Conservation (phyloP, 1,140 invertebrate species). For the Mycetomoellerius zeteki region DNA sequence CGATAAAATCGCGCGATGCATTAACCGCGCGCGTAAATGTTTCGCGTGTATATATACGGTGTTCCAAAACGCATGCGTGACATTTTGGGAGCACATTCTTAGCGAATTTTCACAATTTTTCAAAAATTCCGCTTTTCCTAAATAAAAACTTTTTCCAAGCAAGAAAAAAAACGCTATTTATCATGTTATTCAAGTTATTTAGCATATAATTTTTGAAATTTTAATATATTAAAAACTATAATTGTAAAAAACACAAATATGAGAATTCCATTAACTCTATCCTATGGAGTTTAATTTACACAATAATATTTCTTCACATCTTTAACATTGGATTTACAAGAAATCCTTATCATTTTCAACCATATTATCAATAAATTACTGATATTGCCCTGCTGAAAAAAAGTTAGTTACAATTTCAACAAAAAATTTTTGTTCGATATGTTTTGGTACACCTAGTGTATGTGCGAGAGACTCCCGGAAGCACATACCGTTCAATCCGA, state of each 20-base stretch:
- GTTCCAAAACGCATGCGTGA: background rate
- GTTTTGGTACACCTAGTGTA: slow-evolving; percentile 14
- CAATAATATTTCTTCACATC: background rate
- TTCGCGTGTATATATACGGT: slow-evolving; percentile 24
- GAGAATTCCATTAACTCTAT: background rate
- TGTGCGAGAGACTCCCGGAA: slow-evolving; percentile 16
- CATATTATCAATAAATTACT: background rate
- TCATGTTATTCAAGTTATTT: no score
- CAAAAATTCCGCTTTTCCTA: background rate
- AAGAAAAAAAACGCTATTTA: background rate
- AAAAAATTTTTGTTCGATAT: background rate
- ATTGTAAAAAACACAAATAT: no score
- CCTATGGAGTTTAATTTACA: background rate
- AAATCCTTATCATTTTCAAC: background rate
- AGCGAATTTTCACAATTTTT: background rate
- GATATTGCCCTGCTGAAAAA: background rate
- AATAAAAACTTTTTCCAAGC: background rate
- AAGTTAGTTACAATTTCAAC: background rate
- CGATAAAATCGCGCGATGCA: slow-evolving; percentile 65
- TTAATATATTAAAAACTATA: background rate
- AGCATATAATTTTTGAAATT: background rate
- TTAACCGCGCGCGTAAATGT: slow-evolving; percentile 44
- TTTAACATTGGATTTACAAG: background rate
- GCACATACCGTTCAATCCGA: slow-evolving; percentile 51
- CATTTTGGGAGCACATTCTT: background rate